Conservation (phyloP, 2,888 invertebrate genomes). For the Stenotaenia linearis region DNA sequence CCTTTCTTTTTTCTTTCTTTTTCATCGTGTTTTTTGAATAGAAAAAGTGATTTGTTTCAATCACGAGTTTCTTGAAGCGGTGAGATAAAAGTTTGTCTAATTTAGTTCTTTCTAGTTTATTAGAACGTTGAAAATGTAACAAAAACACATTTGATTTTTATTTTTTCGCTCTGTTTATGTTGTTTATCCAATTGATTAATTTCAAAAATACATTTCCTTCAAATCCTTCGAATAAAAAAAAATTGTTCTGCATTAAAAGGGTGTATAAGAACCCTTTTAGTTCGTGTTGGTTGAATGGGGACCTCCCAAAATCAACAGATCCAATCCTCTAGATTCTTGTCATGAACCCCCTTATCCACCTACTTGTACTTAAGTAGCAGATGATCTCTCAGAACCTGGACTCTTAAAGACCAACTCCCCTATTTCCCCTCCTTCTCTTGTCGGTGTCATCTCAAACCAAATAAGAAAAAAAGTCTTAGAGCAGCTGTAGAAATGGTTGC, state of each 20-base stretch:
- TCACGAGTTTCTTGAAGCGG: background rate
- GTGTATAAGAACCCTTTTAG: background rate
- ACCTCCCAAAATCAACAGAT: conserved; percentile 9
- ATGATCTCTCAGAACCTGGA: conserved; percentile 5
- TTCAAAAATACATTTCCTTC: too few species aligned
- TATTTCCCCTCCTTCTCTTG: background rate
- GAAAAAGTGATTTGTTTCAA: conserved; percentile 26
- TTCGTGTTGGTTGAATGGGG: background rate
- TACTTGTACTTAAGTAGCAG: conserved; percentile 26
- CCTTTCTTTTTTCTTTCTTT: background rate
- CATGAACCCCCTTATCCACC: conserved; percentile 16
- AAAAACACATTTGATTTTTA: background rate
- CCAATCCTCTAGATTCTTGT: background rate
- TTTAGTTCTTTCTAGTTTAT: background rate
- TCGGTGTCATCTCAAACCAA: conserved; percentile 18
- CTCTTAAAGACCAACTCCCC: conserved; percentile 5
- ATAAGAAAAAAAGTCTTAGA: conserved; percentile 10
- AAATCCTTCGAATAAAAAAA: too few species aligned
- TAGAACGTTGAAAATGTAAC: background rate
- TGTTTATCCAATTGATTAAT: too few species aligned
- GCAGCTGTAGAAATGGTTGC: conserved; percentile 26
- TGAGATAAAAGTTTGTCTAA: conserved; percentile 23
- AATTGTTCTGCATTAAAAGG: background rate
- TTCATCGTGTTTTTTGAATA: background rate
- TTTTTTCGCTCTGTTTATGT: background rate